phyloP scores from a whole-genome alignment of 2,113 vertebrate species.

The Brachyistius frenatus region DNA sequence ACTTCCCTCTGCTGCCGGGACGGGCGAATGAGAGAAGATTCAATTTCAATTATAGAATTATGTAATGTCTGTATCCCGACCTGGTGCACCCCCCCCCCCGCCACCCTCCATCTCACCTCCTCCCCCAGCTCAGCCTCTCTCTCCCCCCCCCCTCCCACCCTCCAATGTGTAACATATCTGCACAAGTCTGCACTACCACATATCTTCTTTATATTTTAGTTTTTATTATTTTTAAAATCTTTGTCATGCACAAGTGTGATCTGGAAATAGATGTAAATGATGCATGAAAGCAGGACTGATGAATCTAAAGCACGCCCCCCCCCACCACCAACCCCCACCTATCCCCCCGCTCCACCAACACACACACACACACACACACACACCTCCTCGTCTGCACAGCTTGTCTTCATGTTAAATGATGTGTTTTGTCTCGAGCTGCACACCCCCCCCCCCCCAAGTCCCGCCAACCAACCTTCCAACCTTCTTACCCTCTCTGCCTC shows the following conservation, averaged over 20 bases:
- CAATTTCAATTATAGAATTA: conserved; percentile 70
- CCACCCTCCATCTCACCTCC: too few species aligned
- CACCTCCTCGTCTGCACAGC: conserved; percentile 37
- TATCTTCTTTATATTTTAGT: background rate
- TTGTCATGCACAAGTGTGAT: conserved; percentile 44
- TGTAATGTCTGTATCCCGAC: conserved; percentile 66
- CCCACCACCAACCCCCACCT: background rate
- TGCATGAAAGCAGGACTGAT: conserved; percentile 28
- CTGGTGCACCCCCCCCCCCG: conserved; percentile 14
- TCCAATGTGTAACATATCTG: conserved; percentile 3
- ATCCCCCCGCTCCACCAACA: too few species aligned
- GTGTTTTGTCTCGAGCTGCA: conserved; percentile 73
- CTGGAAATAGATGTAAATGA: background rate
- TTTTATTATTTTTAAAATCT: background rate
- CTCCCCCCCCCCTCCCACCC: conserved; percentile 9
- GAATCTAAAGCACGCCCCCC: conserved; percentile 27
- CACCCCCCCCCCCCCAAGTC: conserved; percentile 20
- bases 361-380: too few species aligned
- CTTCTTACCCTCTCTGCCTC: background rate
- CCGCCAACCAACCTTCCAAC: conserved; percentile 37
- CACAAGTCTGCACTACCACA: background rate
- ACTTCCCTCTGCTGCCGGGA: conserved; percentile 63
- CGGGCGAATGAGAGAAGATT: conserved; percentile 43
- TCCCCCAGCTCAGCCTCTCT: too few species aligned
- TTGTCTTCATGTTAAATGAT: conserved; percentile 66